phyloP scores from a whole-genome alignment of 2,113 vertebrate species.

The Cygnus atratus region DNA sequence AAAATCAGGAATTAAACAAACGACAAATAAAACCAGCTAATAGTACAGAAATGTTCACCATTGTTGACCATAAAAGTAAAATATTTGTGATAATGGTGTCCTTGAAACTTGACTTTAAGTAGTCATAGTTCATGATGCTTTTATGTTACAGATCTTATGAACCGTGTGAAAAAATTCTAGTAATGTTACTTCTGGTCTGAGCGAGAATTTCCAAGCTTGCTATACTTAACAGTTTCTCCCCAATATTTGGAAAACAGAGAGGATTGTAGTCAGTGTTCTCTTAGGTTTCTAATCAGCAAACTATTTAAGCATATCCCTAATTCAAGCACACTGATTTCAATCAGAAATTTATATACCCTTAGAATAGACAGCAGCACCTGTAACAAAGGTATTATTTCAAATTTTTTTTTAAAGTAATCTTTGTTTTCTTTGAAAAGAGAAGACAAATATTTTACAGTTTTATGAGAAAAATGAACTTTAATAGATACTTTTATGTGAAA shows the following conservation, averaged over 20 bases:
- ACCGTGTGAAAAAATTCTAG: neutral
- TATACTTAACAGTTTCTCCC: neutral
- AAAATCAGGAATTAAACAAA: neutral
- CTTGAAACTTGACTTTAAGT: neutral
- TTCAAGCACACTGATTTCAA: neutral
- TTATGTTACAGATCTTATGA: neutral
- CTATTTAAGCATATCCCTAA: neutral
- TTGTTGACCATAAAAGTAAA: neutral
- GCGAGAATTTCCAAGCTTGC: neutral
- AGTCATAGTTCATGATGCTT: neutral
- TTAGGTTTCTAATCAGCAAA: neutral
- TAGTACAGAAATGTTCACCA: neutral
- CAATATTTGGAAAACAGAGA: neutral
- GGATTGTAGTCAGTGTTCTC: neutral
- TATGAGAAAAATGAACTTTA: neutral
- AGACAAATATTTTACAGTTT: neutral
- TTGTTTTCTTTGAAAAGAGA: neutral
- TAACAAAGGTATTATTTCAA: neutral
- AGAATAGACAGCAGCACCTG: neutral
- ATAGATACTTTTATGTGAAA: neutral
- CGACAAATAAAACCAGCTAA: neutral
- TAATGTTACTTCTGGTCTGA: neutral
- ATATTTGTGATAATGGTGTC: neutral
- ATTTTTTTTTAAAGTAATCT: neutral
- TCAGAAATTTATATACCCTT: neutral